Base-by-base conservation (phyloP, 2,888 invertebrate species). In the Agrochola circellaris region DNA sequence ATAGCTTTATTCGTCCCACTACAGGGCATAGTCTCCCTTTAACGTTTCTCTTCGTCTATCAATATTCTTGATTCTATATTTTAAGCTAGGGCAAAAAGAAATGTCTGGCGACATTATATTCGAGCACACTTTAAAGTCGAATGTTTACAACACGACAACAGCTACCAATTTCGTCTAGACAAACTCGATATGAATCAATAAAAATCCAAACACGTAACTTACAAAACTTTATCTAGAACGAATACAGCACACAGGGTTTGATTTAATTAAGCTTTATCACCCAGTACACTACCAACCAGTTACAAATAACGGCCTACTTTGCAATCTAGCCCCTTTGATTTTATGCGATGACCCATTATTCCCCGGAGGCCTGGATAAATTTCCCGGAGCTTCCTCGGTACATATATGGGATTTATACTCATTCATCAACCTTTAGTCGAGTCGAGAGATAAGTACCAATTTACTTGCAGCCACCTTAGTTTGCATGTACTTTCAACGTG, bases 271-370 rank as follows among this genome's bases (percentile, higher is more conserved):
- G 83, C 76, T 82, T 76, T 73, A 86, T 74, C 78, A 68, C 69
- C 71, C 69, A 42, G 74, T 77, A 73, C 66, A 73, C 61, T 67
- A 73, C 64, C 79, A 75, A 64, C 66, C 74, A 78, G 86, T 86
- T 84, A 88, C 84, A 83, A 88, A 83, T 88, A 88, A 88, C 74
- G 87, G 71, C 72, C 82, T 81, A 82, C 84, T 86, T 88, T 82
- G 88, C 80, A 75, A 89, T 89, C 82, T 80, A 88, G 83, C 79
- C 82, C 78, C 82, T 89, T 85, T 83, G 89, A 87, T 89, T 89
- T 89, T 89, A 89, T 88, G 81, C 82, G 77, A 85, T 89, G 84
- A 88, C 84, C 90, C 88, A 85, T 85, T 89, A 88, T 89, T 85
- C 82, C 75, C 79, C 13, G 34, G 80, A 80, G 88, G 83, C 82